Conservation (phyloP, 2,113 vertebrate genomes). For the Petromus typicus region DNA sequence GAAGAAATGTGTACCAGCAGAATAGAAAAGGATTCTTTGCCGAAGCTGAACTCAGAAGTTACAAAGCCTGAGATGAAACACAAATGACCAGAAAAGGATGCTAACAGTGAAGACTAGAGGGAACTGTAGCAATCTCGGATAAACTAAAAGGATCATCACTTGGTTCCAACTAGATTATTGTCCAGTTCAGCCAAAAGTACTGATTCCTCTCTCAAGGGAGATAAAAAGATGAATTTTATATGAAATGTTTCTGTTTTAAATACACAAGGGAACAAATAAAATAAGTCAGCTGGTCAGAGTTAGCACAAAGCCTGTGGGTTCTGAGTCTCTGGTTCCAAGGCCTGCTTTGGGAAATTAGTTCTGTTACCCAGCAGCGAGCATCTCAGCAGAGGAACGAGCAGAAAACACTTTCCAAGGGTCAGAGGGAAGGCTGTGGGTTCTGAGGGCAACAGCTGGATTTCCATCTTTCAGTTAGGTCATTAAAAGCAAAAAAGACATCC, state of each 20-base stretch:
- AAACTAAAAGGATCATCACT: not conserved
- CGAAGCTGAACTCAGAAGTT: not conserved
- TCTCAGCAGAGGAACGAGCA: not conserved
- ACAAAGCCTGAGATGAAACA: not conserved
- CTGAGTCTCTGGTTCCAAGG: not conserved
- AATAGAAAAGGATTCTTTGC: not conserved
- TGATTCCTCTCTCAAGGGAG: not conserved
- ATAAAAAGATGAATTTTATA: not conserved
- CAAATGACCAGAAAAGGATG: not conserved
- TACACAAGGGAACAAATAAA: not conserved
- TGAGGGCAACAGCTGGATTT: constrained; percentile 33
- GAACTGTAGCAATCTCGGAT: not conserved
- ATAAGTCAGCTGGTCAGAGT: not conserved
- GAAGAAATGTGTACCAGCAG: constrained; percentile 7
- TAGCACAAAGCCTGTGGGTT: not conserved
- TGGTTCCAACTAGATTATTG: not conserved
- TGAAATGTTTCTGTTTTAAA: constrained; percentile 18
- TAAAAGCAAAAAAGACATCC: constrained; percentile 61
- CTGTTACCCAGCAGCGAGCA: not conserved
- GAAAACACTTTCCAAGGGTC: constrained; percentile 57
- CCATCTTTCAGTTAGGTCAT: constrained; percentile 63
- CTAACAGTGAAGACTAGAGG: not conserved
- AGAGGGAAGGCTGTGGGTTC: constrained; percentile 32
- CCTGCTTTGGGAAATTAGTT: constrained; percentile 36
- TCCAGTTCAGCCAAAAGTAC: not conserved